Percentiles rank a stretch among this genome's conserved stretches.
These are phyloP conservation scores for Tachypleus tridentatus DNA, from an alignment of 1,140 invertebrate species.

Conservation along the genomic window DNA sequence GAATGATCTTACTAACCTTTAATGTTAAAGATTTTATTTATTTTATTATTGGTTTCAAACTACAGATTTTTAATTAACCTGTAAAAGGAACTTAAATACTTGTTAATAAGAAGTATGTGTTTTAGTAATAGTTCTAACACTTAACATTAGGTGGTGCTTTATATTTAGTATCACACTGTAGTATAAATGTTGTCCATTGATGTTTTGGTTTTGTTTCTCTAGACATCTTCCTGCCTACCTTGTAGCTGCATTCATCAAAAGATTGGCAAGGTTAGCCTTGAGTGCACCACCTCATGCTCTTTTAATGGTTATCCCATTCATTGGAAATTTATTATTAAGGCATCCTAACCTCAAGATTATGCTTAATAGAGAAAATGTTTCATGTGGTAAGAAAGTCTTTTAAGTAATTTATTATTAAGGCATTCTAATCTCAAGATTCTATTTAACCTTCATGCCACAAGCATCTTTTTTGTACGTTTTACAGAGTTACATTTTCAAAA, in stretches of 20 bases:
- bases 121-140: too few relatives aligned
- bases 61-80: too few relatives aligned
- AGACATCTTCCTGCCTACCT: constrained; percentile 81
- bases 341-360: constrained; percentile 46
- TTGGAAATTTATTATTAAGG: constrained; percentile 72
- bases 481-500: neutral
- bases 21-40: too few relatives aligned
- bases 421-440: neutral
- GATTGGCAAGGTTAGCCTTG: constrained; percentile 65
- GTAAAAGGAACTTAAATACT: too few relatives aligned
- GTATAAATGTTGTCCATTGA: constrained; percentile 5
- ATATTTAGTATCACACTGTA: too few relatives aligned
- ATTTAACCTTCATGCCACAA: neutral
- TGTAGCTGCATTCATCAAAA: constrained; percentile 87
- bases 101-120: too few relatives aligned
- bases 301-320: constrained; percentile 62
- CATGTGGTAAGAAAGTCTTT: constrained; percentile 5
- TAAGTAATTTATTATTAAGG: constrained; percentile 3
- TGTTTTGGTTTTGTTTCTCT: constrained; percentile 28
- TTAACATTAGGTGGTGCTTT: too few relatives aligned
- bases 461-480: too few relatives aligned
- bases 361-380: constrained; percentile 10
- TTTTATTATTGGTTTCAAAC: too few relatives aligned
- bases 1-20: too few relatives aligned
- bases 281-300: constrained; percentile 67